These are phyloP conservation scores for Schizopygopsis malacanthus DNA, from an alignment of 2,797 vertebrate genomes.

Conservation along the genomic window DNA sequence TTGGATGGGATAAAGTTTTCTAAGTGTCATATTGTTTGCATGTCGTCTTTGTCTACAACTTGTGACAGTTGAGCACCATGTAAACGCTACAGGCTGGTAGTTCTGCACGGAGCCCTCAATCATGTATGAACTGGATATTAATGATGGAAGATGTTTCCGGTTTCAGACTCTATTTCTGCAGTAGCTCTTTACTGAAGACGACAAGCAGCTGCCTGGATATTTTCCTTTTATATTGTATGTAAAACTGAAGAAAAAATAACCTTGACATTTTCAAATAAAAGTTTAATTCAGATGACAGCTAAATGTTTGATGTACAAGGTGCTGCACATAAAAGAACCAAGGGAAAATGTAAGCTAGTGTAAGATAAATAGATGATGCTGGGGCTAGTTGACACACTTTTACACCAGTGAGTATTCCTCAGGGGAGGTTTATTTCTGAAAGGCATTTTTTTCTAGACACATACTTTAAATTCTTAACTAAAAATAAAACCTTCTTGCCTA, in stretches of 20 bases:
- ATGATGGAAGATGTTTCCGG: slow-evolving; percentile 31
- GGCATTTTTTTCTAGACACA: background rate
- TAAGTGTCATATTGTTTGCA: background rate
- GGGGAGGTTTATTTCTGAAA: slow-evolving; percentile 23
- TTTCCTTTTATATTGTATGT: background rate
- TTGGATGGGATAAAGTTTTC: background rate
- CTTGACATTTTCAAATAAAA: background rate
- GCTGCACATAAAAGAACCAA: background rate
- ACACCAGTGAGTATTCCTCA: background rate
- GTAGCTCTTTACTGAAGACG: background rate
- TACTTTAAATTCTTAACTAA: background rate
- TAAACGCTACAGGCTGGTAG: slow-evolving; percentile 72
- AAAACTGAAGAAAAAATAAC: background rate
- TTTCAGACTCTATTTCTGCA: background rate
- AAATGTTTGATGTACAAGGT: background rate
- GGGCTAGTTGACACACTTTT: slow-evolving; percentile 1
- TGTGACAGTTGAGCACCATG: slow-evolving; percentile 18
- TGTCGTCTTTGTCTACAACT: background rate
- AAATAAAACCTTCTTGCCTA: background rate
- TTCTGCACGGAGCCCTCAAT: slow-evolving; percentile 75
- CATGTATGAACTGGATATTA: slow-evolving; percentile 71
- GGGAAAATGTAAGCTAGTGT: background rate
- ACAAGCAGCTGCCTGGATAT: background rate
- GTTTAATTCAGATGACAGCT: background rate
- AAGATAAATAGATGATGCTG: background rate